Base-by-base conservation (phyloP, 2,797 vertebrate genomes). In the Antrozous pallidus region DNA sequence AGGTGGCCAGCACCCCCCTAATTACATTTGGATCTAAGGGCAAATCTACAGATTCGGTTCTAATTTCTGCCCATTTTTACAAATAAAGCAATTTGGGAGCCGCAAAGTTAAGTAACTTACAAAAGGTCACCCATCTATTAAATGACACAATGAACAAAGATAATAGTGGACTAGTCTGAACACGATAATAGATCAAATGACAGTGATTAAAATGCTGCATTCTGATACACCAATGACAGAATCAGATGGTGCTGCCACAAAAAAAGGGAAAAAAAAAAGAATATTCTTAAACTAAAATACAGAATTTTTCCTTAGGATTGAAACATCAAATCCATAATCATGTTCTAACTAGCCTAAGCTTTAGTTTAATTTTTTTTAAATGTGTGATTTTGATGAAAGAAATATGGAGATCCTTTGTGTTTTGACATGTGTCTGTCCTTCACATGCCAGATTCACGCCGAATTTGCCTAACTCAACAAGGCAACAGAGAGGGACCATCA, bases 1-100 rank as follows among this genome's bases (percentile, higher is more conserved):
- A 67, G 10, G 22, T 81, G 69, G 7, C 58, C n/a, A 31, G n/a
- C 31, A 69, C 12, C 38, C 80, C 79, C 84, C 45, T 69, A 79
- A 90, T 77, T 56, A 40, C 54, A 63, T 87, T 94, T 95, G 31
- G 75, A 81, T 51, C 58, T 90, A 38, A 84, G 56, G 77, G 58
- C n/a, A 96, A 85, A 88, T 69, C 88, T 45, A 89, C 63, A 91
- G 73, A 96, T 93, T 74, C 71, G 22, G 40, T 84, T 90, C 78
- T 82, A 45, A 75, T 75, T 91, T 94, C 40, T 8, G 13, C 24
- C 28, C 26, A 33, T 67, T 94, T 95, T 67, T 67, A 84, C 65
- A 88, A 82, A 70, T 73, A 85, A 95, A 33, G 73, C 61, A 94
- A 56, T 95, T 79, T 2, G 47, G 56, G 65, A 75, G 85, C 20